These are phyloP conservation scores for Hirtodrosophila cameraria DNA, from an alignment of 2,888 invertebrate genomes.

Conservation along the genomic window DNA sequence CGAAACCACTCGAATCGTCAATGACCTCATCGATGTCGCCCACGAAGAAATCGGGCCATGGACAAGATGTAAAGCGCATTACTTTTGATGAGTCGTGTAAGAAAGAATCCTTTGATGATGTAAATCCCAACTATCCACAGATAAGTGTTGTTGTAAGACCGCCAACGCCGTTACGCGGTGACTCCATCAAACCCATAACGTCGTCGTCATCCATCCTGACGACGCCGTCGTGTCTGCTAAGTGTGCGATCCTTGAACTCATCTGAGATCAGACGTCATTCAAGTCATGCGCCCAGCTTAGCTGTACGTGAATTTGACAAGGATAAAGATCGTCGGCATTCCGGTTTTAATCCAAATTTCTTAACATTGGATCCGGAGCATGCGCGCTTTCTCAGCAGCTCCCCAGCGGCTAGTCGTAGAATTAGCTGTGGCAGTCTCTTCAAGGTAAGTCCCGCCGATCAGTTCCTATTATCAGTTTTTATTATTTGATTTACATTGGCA, in stretches of 20 bases:
- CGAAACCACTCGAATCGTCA: constrained; percentile 65
- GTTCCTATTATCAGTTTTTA: constrained; percentile 25
- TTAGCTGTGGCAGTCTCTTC: constrained; percentile 95
- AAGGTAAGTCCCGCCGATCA: constrained; percentile 85
- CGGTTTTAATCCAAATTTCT: constrained; percentile 86
- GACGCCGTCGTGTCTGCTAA: constrained; percentile 76
- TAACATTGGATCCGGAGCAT: constrained; percentile 87
- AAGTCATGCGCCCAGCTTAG: constrained; percentile 84
- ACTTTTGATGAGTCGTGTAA: constrained; percentile 85
- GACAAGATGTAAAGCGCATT: constrained; percentile 84
- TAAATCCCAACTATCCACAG: constrained; percentile 86
- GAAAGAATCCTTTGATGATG: constrained; percentile 84
- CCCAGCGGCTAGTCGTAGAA: constrained; percentile 93
- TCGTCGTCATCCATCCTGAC: constrained; percentile 81
- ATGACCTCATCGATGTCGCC: constrained; percentile 71
- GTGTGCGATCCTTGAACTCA: constrained; percentile 79
- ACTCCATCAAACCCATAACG: constrained; percentile 85
- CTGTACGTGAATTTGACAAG: constrained; percentile 84
- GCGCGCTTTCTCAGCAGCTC: constrained; percentile 89
- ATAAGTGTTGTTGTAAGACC: constrained; percentile 91
- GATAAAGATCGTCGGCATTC: constrained; percentile 84
- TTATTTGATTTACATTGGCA: constrained; percentile 49
- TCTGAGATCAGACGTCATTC: constrained; percentile 84
- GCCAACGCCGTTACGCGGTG: constrained; percentile 89
- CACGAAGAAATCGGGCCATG: constrained; percentile 77